Percentiles rank a stretch among this genome's conserved stretches.
phyloP scores from a whole-genome alignment of 2,113 vertebrate genomes.

The Myotis davidii region DNA sequence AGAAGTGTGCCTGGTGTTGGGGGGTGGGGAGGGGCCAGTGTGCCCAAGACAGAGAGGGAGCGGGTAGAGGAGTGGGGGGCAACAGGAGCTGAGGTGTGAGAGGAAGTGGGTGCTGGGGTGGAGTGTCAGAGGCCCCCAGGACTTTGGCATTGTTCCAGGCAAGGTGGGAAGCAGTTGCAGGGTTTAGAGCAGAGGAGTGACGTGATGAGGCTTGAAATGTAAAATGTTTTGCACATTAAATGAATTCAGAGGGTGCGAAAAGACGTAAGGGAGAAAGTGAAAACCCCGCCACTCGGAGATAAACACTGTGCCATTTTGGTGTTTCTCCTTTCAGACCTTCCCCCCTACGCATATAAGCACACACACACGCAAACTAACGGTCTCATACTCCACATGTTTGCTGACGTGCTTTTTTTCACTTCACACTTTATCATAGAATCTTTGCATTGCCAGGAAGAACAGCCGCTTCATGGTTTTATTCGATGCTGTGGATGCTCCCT shows the following conservation, averaged over 20 bases:
- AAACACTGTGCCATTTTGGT: not conserved
- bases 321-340: not conserved
- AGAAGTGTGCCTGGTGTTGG: not conserved
- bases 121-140: not conserved
- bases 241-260: not conserved
- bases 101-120: not conserved
- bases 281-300: not conserved
- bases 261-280: not conserved
- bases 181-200: not conserved
- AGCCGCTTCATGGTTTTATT: not conserved
- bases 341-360: not conserved
- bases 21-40: not conserved
- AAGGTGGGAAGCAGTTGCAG: not conserved
- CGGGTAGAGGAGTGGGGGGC: too few species aligned
- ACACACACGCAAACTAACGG: not conserved
- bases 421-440: not conserved
- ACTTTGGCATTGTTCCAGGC: not conserved
- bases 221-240: not conserved
- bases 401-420: not conserved
- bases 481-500: fast-evolving
- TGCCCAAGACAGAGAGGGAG: not conserved
- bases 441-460: not conserved
- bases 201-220: not conserved
- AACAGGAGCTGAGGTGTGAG: not conserved
- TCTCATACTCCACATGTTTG: not conserved